Conservation (phyloP, 64 coral and sea anemone species). For the Stichodactyla mertensii region DNA sequence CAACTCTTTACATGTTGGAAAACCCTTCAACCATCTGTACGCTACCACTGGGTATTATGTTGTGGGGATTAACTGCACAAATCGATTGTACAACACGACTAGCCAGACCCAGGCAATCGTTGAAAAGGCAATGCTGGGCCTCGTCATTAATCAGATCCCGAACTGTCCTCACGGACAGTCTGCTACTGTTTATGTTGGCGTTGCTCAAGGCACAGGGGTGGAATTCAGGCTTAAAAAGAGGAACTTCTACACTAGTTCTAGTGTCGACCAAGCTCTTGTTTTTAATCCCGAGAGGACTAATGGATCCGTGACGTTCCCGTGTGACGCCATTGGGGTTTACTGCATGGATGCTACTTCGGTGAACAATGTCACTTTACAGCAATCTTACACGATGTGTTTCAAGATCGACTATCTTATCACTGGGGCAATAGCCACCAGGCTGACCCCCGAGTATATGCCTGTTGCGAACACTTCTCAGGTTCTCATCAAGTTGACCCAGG, state of each 20-base stretch:
- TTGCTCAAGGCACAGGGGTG: constrained; percentile 45
- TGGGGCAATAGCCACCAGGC: not conserved
- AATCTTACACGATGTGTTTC: constrained; percentile 24
- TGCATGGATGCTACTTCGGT: constrained; percentile 59
- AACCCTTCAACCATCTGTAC: constrained; percentile 53
- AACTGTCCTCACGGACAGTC: constrained; percentile 42
- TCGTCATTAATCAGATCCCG: constrained; percentile 23
- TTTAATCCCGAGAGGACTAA: not conserved
- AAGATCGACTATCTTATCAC: constrained; percentile 55
- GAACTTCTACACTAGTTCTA: not conserved
- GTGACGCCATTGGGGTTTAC: constrained; percentile 44
- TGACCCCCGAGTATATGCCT: not conserved
- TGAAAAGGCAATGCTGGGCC: constrained; percentile 48
- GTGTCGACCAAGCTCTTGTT: not conserved
- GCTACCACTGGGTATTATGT: constrained; percentile 38
- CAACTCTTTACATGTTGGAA: constrained; percentile 38
- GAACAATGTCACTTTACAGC: constrained; percentile 70
- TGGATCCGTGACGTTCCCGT: not conserved
- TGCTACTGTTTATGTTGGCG: constrained; percentile 25
- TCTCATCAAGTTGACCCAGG: constrained; percentile 28
- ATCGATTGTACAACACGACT: constrained; percentile 84
- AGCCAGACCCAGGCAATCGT: constrained; percentile 49
- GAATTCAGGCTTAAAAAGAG: constrained; percentile 55
- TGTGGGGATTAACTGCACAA: constrained; percentile 52
- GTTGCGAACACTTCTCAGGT: constrained; percentile 26